Evolutionary conservation across 2,113 vertebrate genomes (phyloP).

Genomic region (Neopipo cinnamomea): DNA sequence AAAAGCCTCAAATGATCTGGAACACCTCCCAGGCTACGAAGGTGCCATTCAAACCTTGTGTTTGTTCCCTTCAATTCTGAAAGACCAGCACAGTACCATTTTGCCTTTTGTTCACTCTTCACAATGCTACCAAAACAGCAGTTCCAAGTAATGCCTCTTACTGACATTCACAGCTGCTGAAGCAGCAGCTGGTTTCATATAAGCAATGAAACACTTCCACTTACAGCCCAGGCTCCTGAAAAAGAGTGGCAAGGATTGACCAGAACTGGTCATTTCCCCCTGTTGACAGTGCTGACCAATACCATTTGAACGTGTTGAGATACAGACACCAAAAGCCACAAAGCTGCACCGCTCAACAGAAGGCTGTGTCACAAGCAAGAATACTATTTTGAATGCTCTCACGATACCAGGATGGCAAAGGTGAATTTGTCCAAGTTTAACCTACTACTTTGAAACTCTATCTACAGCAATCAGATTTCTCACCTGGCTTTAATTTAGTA

Average conservation of each 20-base stretch:
- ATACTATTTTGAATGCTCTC: rapidly evolving
- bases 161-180: not conserved
- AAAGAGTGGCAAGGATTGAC: not conserved
- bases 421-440: not conserved
- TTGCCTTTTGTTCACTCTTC: not conserved
- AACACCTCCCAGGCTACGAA: not conserved
- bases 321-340: not conserved
- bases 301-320: not conserved
- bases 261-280: not conserved
- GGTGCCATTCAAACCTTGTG: not conserved
- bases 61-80: not conserved
- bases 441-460: not conserved
- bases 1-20: not conserved
- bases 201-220: not conserved
- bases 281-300: not conserved
- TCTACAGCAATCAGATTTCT: not conserved
- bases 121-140: not conserved
- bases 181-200: not conserved
- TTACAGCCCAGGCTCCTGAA: not conserved
- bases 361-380: not conserved
- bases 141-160: not conserved
- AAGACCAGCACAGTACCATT: not conserved
- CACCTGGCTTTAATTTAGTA: not conserved
- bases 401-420: not conserved
- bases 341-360: not conserved